Conservation (phyloP, 2,797 vertebrate species). For the Onychomys arenicola region DNA sequence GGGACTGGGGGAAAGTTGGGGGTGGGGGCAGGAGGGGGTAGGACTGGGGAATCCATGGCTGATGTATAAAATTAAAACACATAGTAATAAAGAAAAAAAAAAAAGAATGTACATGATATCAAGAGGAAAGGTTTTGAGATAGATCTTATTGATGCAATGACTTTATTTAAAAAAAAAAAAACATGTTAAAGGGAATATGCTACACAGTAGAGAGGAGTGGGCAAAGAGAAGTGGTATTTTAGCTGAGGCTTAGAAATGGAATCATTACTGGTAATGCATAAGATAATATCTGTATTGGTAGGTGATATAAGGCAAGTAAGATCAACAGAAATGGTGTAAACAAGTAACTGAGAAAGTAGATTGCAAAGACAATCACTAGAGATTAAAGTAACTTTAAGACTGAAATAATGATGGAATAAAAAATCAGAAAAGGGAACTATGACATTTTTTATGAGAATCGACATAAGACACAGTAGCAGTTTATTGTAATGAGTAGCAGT, state of each 20-base stretch:
- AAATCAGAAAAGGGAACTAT: neutral
- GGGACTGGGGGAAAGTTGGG: no score
- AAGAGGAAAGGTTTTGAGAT: neutral
- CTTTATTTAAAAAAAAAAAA: neutral
- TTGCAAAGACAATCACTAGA: neutral
- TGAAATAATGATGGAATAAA: neutral
- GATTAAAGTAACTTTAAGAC: neutral
- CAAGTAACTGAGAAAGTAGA: neutral
- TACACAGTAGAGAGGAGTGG: neutral
- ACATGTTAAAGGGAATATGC: neutral
- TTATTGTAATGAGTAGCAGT: neutral
- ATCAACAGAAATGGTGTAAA: neutral
- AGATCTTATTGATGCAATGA: fast-evolving
- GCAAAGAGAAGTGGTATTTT: neutral
- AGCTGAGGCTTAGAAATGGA: no score
- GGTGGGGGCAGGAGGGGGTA: no score
- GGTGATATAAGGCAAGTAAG: neutral
- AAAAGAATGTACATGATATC: neutral
- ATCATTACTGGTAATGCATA: neutral
- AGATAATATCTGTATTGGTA: neutral
- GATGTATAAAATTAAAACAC: no score
- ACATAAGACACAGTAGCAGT: neutral
- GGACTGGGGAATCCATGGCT: no score
- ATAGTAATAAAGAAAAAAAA: no score
- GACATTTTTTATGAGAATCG: neutral